Evolutionary conservation across 92 coral and sea anemone genomes (phyloP), one percentile per base, ranked within the genome.

Genomic region (Paragorgia papillata): DNA sequence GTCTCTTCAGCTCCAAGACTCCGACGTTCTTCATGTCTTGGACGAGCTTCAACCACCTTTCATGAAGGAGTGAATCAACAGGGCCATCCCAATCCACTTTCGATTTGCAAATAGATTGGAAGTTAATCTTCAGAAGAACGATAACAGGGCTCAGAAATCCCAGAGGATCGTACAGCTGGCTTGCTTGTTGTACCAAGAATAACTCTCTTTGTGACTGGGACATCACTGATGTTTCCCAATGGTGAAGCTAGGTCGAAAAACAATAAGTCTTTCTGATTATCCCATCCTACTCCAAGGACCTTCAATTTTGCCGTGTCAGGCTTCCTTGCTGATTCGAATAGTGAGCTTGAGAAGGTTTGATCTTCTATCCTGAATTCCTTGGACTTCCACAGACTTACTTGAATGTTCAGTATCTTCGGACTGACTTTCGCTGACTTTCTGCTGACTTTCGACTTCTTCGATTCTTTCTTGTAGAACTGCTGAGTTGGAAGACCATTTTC

Each of bases 91-190:
- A 88, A 48, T 31, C 69, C 7, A 77, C 63, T 66, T 80, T 73
- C 6, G 59, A 20, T 81, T 50, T 80, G 43, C 76, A 88, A 18
- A 75, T 50, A 15, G 69, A 81, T 69, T 80, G 84, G 9, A 88
- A 75, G 17, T 80, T 61, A 14, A 84, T 80, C 80, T 87, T 87
- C 59, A 83, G 74, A 71, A 57, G 40, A 22, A 69, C 41, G 24
- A 67, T 64, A 61, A 84, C 66, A 50, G 84, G 88, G 8, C 82
- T 68, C 46, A 84, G 37, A 30, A 84, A 53, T 50, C 88, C 86
- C 68, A 84, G 27, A 46, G 86, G 88, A 57, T 84, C 86, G 57
- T 74, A 87, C 40, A 87, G 61, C 40, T 37, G 69, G 15, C 76
- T 37, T 76, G 15, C 76, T 82, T 24, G 82, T 41, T 13, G 75